These are phyloP conservation scores for Agriotes lineatus DNA, from an alignment of 2,888 invertebrate species.

Conservation along the genomic window DNA sequence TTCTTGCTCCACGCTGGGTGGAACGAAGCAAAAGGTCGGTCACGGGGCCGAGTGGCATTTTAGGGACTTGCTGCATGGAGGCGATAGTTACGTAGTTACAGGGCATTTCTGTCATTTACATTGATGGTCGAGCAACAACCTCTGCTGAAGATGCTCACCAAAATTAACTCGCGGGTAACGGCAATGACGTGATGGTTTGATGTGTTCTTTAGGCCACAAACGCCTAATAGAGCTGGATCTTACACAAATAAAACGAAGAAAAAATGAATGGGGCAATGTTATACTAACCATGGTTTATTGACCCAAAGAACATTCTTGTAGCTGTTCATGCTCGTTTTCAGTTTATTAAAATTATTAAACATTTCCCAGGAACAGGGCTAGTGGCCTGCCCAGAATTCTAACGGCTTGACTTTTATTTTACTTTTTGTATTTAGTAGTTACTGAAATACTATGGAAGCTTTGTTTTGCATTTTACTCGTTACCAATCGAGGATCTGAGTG, in stretches of 20 bases:
- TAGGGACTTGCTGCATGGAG: slow-evolving; percentile 17
- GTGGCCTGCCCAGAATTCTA: too few relatives aligned
- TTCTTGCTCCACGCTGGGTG: slow-evolving; percentile 29
- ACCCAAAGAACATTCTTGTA: slow-evolving; percentile 38
- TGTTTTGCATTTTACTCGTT: too few relatives aligned
- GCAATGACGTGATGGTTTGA: slow-evolving; percentile 38
- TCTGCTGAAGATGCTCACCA: slow-evolving; percentile 27
- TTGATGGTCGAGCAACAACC: slow-evolving; percentile 33
- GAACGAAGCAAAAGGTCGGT: slow-evolving; percentile 29
- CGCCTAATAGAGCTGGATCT: slow-evolving; percentile 46
- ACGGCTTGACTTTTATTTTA: too few relatives aligned
- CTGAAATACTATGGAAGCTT: too few relatives aligned
- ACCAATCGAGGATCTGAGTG: too few relatives aligned
- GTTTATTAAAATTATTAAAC: slow-evolving; percentile 24
- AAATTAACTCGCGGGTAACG: slow-evolving; percentile 34
- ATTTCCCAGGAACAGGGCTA: too few relatives aligned
- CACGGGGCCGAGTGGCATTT: slow-evolving; percentile 29
- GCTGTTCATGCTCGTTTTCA: slow-evolving; percentile 30
- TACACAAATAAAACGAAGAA: slow-evolving; percentile 37
- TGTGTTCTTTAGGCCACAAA: slow-evolving; percentile 47
- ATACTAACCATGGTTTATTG: slow-evolving; percentile 43
- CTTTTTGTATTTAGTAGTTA: too few relatives aligned
- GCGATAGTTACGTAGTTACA: slow-evolving; percentile 30
- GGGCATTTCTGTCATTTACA: slow-evolving; percentile 40
- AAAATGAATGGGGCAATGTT: slow-evolving; percentile 42